Conservation (phyloP, 2,113 vertebrate species). For the Hyla sarda region DNA sequence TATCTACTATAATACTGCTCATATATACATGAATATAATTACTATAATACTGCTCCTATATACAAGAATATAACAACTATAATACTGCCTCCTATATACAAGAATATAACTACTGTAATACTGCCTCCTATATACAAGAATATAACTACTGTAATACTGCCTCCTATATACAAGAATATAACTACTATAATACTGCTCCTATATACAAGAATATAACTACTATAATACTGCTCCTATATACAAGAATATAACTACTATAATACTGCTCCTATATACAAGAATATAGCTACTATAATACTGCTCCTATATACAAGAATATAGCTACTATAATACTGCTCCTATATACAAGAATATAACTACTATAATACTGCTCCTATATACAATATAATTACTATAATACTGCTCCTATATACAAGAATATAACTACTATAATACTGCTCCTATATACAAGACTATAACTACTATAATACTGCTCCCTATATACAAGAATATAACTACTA, state of each 20-base stretch:
- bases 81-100: slow-evolving; percentile 3
- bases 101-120: slow-evolving; percentile 17
- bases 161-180: slow-evolving; percentile 11
- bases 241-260: slow-evolving; percentile 11
- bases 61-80: slow-evolving; percentile 1
- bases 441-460: too few species aligned
- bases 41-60: not conserved
- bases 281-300: not conserved
- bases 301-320: too few species aligned
- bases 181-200: not conserved
- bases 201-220: slow-evolving; percentile 1
- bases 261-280: not conserved
- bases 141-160: slow-evolving; percentile 8
- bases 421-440: too few species aligned
- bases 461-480: too few species aligned
- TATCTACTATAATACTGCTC: not conserved
- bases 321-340: too few species aligned
- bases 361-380: too few species aligned
- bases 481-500: too few species aligned
- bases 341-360: too few species aligned
- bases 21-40: too few species aligned
- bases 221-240: slow-evolving; percentile 6
- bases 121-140: not conserved
- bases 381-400: too few species aligned
- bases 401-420: too few species aligned